phyloP scores from a whole-genome alignment of 2,888 invertebrate species.

The Tetranychus piercei region DNA sequence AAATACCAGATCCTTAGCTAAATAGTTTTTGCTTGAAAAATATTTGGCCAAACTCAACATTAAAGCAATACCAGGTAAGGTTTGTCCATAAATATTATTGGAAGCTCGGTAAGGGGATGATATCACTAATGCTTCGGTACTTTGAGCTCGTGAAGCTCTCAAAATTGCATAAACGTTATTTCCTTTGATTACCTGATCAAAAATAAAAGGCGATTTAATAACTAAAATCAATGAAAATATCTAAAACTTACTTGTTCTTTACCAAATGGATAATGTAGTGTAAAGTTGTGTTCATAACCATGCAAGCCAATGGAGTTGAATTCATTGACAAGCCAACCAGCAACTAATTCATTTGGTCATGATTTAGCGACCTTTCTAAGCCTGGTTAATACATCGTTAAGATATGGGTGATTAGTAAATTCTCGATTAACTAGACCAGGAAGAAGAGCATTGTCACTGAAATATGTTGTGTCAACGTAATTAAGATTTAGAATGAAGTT shows the following conservation, averaged over 20 bases:
- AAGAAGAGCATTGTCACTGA: conserved; percentile 85
- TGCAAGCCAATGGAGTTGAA: conserved; percentile 70
- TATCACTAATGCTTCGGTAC: conserved; percentile 78
- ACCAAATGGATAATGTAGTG: conserved; percentile 61
- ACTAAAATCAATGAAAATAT: conserved; percentile 14
- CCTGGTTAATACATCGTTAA: background rate
- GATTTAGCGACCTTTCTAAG: background rate
- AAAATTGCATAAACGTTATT: conserved; percentile 86
- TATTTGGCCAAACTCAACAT: conserved; percentile 78
- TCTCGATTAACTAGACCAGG: conserved; percentile 77
- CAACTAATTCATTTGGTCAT: background rate
- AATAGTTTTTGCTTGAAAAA: conserved; percentile 50
- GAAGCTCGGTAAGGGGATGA: conserved; percentile 62
- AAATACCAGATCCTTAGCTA: conserved; percentile 96
- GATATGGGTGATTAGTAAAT: conserved; percentile 39
- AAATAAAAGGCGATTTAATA: conserved; percentile 3
- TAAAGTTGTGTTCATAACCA: conserved; percentile 74
- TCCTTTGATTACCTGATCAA: conserved; percentile 38
- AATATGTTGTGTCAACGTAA: conserved; percentile 52
- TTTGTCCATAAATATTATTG: conserved; percentile 50
- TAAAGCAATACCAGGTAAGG: conserved; percentile 62
- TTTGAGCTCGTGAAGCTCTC: conserved; percentile 67
- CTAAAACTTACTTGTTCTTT: conserved; percentile 42
- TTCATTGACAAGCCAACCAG: conserved; percentile 37
- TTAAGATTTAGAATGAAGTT: no score